Base-by-base conservation (phyloP, 2,797 vertebrate genomes). In the Danionella dracula region DNA sequence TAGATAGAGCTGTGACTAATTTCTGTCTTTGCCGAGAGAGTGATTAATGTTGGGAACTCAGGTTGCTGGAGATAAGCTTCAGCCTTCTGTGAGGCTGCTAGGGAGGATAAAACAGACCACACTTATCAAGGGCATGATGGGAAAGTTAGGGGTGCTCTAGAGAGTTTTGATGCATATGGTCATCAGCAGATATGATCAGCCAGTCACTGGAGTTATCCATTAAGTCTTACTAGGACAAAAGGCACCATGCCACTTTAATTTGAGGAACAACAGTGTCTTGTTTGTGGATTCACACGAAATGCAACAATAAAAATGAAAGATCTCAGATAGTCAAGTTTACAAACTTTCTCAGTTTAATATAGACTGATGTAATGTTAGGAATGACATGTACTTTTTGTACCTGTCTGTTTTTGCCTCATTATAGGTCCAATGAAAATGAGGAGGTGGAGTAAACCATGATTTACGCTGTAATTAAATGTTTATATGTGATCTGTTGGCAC, bases 41-140 rank as follows among this genome's bases (percentile, higher is more conserved):
- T 89, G 86, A 89, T 89, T 88, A 87, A 88, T 89, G 86, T 71
- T 77, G 72, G 71, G 67, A 38, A 65, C 69, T 76, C 77, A 85
- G 84, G 85, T 87, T 82, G 79, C 34, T 57, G 74, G 71, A 81
- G 86, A 89, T 88, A 90, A 88, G 84, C 71, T 68, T 69, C 15
- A 51, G 70, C 64, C 41, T 79, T 83, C 73, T 73, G 68, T 66
- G 62, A 70, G 54, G 77, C 76, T 78, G 66, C 79, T 72, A 75
- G 72, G 77, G 73, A 81, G 83, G 84, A 88, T 85, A 88, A 86
- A 86, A 82, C 79, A 77, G 66, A 83, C 79, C 81, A 81, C 78
- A 80, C 79, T 84, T 84, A 86, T 87, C 84, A 88, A 86, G 84
- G 86, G 78, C 83, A 84, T 32, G 32, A 60, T 76, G 71, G 61